Evolutionary conservation across 1,140 invertebrate genomes (phyloP).

Genomic region (Bombus fervidus): DNA sequence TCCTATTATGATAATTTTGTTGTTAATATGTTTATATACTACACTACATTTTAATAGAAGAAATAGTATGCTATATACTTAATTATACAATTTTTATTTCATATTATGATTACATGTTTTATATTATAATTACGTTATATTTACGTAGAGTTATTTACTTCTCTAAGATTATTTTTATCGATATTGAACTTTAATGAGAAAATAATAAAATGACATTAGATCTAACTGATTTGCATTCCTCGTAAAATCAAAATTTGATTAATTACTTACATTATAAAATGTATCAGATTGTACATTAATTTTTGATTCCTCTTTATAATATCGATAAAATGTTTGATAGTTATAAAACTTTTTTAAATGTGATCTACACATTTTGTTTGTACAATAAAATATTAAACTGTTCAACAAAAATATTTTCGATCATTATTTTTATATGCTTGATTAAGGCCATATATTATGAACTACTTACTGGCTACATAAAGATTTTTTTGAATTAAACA

Average conservation of each 20-base stretch:
- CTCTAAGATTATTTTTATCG: neutral
- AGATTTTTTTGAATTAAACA: neutral
- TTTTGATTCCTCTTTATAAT: neutral
- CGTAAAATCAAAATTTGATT: neutral
- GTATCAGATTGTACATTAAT: too few relatives aligned
- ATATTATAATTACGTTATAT: neutral
- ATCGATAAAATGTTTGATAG: neutral
- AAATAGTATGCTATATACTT: too few relatives aligned
- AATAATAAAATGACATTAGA: neutral
- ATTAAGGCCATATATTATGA: neutral
- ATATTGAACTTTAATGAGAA: too few relatives aligned
- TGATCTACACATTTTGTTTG: neutral
- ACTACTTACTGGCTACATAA: conserved; percentile 13
- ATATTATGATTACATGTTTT: neutral
- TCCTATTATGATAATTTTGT: neutral
- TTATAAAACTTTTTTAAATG: neutral
- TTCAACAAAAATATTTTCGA: neutral
- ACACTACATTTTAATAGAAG: neutral
- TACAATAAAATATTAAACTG: neutral
- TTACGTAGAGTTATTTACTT: neutral
- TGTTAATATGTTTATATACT: neutral
- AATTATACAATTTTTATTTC: neutral
- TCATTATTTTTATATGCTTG: neutral
- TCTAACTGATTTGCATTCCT: neutral
- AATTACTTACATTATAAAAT: neutral